Percentiles rank a stretch among this genome's conserved stretches.
Conservation (phyloP, 30 jellyfish, hydroid and myxozoan genomes). For the Rhopilema esculentum region DNA sequence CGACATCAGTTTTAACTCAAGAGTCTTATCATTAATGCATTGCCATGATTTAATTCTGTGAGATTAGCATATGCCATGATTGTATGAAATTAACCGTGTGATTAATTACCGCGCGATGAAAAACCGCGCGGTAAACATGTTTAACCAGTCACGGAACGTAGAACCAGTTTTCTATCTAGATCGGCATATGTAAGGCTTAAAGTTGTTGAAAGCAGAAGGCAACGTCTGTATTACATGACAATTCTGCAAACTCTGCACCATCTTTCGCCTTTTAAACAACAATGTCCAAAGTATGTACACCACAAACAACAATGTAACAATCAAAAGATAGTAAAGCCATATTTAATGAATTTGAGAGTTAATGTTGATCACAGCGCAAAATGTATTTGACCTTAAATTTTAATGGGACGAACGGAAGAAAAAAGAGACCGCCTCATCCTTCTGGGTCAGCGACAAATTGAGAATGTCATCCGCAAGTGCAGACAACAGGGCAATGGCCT, state of each 20-base stretch:
- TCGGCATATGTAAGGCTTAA: too few species aligned
- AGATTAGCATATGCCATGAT: too few species aligned
- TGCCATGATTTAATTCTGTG: too few species aligned
- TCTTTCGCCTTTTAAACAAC: not conserved
- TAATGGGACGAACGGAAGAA: not conserved
- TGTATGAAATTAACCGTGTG: too few species aligned
- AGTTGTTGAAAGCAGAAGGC: too few species aligned
- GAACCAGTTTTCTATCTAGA: too few species aligned
- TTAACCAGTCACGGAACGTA: too few species aligned
- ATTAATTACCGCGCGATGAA: too few species aligned
- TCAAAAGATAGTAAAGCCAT: not conserved
- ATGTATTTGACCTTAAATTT: not conserved
- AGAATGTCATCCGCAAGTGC: not conserved
- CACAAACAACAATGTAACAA: not conserved
- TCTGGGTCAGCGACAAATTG: not conserved
- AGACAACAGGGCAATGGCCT: not conserved
- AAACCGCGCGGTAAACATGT: too few species aligned
- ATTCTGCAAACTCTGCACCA: not conserved
- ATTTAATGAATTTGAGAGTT: not conserved
- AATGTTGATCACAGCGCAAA: not conserved
- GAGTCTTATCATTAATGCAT: too few species aligned
- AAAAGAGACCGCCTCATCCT: not conserved
- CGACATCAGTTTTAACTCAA: too few species aligned
- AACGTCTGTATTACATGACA: not conserved
- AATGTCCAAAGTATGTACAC: not conserved